Conservation (phyloP, 1,140 invertebrate species). For the Magallana ariakensis region DNA sequence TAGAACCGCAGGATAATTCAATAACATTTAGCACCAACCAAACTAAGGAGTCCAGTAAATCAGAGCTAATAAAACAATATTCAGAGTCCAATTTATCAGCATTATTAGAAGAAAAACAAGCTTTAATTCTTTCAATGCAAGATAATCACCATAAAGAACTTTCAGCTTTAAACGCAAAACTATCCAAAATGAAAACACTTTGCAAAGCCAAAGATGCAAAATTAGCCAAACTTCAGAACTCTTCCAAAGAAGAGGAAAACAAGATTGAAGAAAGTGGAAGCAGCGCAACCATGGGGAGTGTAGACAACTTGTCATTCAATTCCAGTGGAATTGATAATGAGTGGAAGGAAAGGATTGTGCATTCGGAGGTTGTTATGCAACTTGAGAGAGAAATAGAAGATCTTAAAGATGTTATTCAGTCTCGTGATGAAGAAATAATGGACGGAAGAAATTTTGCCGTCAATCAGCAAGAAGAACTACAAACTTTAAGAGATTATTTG, state of each 20-base stretch:
- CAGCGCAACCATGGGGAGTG: background rate
- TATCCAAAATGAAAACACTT: slow-evolving; percentile 52
- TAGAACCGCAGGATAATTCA: background rate
- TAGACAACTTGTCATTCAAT: background rate
- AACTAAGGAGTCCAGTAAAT: background rate
- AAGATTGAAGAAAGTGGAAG: background rate
- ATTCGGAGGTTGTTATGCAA: slow-evolving; percentile 20
- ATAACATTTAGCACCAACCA: background rate
- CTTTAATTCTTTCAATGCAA: slow-evolving; percentile 38
- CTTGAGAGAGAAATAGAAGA: slow-evolving; percentile 31
- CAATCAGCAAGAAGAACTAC: background rate
- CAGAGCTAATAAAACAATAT: background rate
- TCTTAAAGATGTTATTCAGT: slow-evolving; percentile 22
- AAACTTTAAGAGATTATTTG: background rate
- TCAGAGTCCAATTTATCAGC: background rate
- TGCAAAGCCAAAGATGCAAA: slow-evolving; percentile 57
- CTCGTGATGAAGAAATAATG: slow-evolving; percentile 24
- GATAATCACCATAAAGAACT: slow-evolving; percentile 43
- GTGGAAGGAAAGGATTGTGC: slow-evolving; percentile 3
- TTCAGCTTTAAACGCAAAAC: slow-evolving; percentile 24
- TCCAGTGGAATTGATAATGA: background rate
- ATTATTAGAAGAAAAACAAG: slow-evolving; percentile 19
- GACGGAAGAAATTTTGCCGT: background rate
- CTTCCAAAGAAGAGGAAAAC: slow-evolving; percentile 17
- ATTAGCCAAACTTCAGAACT: slow-evolving; percentile 41